phyloP scores from a whole-genome alignment of 2,797 vertebrate species.

The Karalla daura region DNA sequence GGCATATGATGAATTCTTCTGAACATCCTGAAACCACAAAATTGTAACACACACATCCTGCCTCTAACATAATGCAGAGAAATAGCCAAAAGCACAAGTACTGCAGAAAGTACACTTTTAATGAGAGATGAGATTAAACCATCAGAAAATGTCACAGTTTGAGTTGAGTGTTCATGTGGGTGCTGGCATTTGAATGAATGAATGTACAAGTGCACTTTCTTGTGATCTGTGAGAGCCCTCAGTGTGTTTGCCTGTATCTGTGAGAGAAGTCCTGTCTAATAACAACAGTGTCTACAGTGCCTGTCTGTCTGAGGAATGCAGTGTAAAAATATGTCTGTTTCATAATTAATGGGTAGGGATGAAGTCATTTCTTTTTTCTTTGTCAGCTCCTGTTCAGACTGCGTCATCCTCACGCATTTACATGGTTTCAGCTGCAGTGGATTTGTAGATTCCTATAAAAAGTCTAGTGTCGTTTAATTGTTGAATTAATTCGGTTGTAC shows the following conservation, averaged over 20 bases:
- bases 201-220: background rate
- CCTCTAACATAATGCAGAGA: background rate
- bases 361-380: slow-evolving; percentile 12
- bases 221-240: background rate
- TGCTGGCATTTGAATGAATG: background rate
- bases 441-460: background rate
- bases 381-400: slow-evolving; percentile 2
- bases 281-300: slow-evolving; percentile 1
- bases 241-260: background rate
- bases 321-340: slow-evolving; percentile 43
- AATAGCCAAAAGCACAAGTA: background rate
- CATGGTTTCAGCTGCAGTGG: background rate
- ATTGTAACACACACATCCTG: background rate
- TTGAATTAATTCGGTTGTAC: slow-evolving; percentile 1
- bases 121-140: background rate
- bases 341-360: slow-evolving; percentile 49
- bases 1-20: background rate
- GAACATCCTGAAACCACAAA: background rate
- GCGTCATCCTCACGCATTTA: slow-evolving; percentile 17
- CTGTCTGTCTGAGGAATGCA: slow-evolving; percentile 26
- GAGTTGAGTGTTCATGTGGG: background rate
- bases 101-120: background rate
- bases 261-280: slow-evolving; percentile 8
- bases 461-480: background rate
- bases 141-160: background rate